These are phyloP conservation scores for Augochlora pura DNA, from an alignment of 1,140 invertebrate genomes.

Conservation along the genomic window DNA sequence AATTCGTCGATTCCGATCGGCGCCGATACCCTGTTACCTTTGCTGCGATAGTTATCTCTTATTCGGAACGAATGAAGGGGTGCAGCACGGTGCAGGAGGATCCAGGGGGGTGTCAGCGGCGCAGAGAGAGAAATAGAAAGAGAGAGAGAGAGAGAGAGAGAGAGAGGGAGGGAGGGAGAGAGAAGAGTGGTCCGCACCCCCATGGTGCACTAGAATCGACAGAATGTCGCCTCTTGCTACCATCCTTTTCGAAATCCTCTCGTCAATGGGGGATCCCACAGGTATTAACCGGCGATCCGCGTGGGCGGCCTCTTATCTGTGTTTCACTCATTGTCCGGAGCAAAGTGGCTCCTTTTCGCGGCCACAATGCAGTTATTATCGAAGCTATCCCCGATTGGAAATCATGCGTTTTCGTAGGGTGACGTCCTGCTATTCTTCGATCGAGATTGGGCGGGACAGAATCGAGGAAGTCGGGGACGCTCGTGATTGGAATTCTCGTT, in stretches of 20 bases:
- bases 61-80: conserved; percentile 30
- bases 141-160: too few species aligned
- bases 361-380: conserved; percentile 33
- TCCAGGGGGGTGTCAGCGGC: conserved; percentile 15
- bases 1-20: conserved; percentile 56
- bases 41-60: conserved; percentile 49
- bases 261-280: conserved; percentile 14
- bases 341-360: conserved; percentile 22
- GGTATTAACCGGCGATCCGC: conserved; percentile 30
- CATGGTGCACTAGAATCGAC: not conserved
- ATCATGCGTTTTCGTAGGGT: not conserved
- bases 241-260: conserved; percentile 52
- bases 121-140: too few species aligned
- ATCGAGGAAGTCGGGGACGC: too few species aligned
- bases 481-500: too few species aligned
- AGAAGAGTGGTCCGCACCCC: conserved; percentile 5
- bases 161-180: too few species aligned
- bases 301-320: conserved; percentile 52
- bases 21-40: conserved; percentile 25
- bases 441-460: too few species aligned
- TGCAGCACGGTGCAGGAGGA: conserved; percentile 30
- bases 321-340: conserved; percentile 50
- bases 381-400: conserved; percentile 43
- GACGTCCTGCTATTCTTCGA: too few species aligned
- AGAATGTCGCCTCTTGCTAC: not conserved